These are phyloP conservation scores for Lordiphosa andalusiaca DNA, from an alignment of 2,888 invertebrate species.

Conservation along the genomic window DNA sequence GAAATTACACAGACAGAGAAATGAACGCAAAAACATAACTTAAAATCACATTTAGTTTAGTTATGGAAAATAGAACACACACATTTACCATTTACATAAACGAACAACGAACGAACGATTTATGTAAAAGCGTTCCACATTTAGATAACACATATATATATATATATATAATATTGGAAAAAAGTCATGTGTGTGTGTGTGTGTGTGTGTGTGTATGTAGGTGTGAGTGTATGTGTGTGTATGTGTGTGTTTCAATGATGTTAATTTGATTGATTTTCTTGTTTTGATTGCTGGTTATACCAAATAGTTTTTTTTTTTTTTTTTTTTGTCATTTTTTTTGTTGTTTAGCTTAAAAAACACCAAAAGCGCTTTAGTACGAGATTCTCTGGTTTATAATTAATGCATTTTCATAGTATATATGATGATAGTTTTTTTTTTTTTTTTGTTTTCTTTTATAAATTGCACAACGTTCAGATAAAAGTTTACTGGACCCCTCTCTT, in stretches of 20 bases:
- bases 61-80: constrained; percentile 54
- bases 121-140: constrained; percentile 78
- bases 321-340: constrained; percentile 6
- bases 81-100: constrained; percentile 75
- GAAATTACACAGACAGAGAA: constrained; percentile 8
- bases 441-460: constrained; percentile 40
- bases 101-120: constrained; percentile 75
- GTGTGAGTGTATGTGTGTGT: constrained; percentile 24
- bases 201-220: constrained; percentile 24
- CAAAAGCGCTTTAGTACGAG: constrained; percentile 74
- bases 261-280: constrained; percentile 49
- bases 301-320: constrained; percentile 26
- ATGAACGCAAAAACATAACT: constrained; percentile 16
- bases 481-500: constrained; percentile 76
- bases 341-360: constrained; percentile 60
- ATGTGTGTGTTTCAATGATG: constrained; percentile 33
- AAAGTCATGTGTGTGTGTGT: constrained; percentile 17
- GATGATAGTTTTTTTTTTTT: constrained; percentile 21
- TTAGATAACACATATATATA: constrained; percentile 75
- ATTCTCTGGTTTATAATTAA: constrained; percentile 52
- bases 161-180: constrained; percentile 29
- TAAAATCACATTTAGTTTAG: constrained; percentile 59
- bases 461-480: constrained; percentile 74
- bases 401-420: constrained; percentile 58
- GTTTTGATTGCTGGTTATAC: constrained; percentile 22